Base-by-base conservation (phyloP, 2,888 invertebrate species). In the Sacculina carcini region DNA sequence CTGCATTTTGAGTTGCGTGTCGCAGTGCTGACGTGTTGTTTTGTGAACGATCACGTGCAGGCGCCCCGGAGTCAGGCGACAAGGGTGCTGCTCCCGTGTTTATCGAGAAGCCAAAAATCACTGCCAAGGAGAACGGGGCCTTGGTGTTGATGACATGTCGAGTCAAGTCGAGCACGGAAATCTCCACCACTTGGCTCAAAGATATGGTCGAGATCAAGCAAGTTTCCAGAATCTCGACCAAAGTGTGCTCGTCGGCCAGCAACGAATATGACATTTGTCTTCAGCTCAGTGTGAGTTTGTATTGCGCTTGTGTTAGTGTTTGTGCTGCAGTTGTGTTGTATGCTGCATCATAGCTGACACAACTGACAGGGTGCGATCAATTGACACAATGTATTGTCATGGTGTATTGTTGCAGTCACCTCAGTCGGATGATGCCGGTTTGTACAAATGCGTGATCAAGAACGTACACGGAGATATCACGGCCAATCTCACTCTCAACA, bases 391-490 rank as follows among this genome's bases (percentile, higher is more conserved):
- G 36, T 38, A 21, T 5, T n/a, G n/a, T 24, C 12, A 40, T 24
- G 14, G 9, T 24, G 3, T 54, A 2, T 56, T 55, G 50, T 63
- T 66, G 34, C 61, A 85, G 83, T 87, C 90, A 69, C 90, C 92
- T 57, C 84, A 84, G 62, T 75, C 86, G 57, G 84, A 85, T 62
- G 96, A 98, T 70, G 92, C 92, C 60, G 98, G 96, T 58, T 73
- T 92, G 56, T 98, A 96, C 72, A 92, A 94, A 68, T 94, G 96
- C 67, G 90, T 89, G 63, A 87, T 92, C 62, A 90, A 89, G 67
- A 96, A 94, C 69, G 76, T 78, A 62, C 77, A 85, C 64, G 98
- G 96, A 60, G 94, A 96, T 73, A 76, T 90, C 58, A 92, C 92
- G 66, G 92, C 92, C 55, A 94, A 94, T 69, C 74, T 94, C 58